Evolutionary conservation across 2,888 invertebrate species (phyloP).

Genomic region (Xestia ashworthii): DNA sequence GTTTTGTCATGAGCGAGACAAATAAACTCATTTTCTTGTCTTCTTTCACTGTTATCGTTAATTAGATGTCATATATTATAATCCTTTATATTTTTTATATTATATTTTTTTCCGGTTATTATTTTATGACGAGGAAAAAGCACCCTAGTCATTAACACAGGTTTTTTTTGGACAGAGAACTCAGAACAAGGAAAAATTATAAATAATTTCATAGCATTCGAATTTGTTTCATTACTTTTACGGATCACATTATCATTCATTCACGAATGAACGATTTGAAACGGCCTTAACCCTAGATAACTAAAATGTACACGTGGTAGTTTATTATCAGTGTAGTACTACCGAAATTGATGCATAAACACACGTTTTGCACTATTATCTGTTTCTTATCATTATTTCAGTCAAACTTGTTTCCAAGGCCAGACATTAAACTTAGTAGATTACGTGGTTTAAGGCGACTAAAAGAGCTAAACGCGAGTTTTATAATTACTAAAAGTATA

Average conservation of each 20-base stretch:
- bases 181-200: neutral
- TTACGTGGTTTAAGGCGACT: too few species aligned
- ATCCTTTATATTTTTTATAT: too few species aligned
- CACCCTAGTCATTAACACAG: too few species aligned
- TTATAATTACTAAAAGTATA: too few species aligned
- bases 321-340: conserved; percentile 17
- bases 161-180: neutral
- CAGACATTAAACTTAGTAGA: conserved; percentile 29
- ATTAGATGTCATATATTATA: neutral
- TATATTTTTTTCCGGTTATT: too few species aligned
- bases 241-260: conserved; percentile 23
- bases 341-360: conserved; percentile 26
- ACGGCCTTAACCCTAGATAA: conserved; percentile 38
- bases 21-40: neutral
- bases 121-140: neutral
- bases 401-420: conserved; percentile 39
- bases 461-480: too few species aligned
- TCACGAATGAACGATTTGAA: conserved; percentile 40
- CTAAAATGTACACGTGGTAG: conserved; percentile 32
- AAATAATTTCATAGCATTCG: neutral
- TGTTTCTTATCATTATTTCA: conserved; percentile 38
- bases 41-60: neutral
- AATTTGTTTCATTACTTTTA: neutral
- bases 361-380: conserved; percentile 50
- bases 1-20: too few species aligned